These are phyloP conservation scores for Ruditapes philippinarum DNA, from an alignment of 1,140 invertebrate species.

Conservation along the genomic window DNA sequence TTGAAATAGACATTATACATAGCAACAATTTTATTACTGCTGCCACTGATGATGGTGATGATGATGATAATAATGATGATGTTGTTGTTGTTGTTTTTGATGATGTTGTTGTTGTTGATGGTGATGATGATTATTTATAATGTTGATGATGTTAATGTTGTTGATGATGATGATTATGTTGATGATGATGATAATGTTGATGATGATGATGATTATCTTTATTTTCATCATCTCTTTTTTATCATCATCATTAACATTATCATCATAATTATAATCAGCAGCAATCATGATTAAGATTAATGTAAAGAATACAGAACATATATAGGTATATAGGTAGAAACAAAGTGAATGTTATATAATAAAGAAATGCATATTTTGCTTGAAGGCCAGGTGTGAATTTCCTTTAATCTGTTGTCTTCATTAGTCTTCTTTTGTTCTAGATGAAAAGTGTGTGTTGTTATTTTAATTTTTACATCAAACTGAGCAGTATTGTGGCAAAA, in stretches of 20 bases:
- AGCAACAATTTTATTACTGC: too few species aligned
- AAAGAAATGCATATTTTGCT: background rate
- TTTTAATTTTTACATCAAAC: background rate
- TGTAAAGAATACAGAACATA: too few species aligned
- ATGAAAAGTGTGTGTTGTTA: background rate
- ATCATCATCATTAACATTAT: too few species aligned
- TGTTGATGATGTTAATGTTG: too few species aligned
- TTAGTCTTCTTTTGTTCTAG: constrained; percentile 21
- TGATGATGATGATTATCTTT: background rate
- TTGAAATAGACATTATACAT: too few species aligned
- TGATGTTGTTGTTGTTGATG: background rate
- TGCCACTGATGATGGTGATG: background rate
- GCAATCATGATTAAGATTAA: too few species aligned
- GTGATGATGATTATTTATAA: too few species aligned
- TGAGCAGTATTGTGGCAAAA: background rate
- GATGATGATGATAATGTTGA: constrained; percentile 5
- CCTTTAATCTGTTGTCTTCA: background rate
- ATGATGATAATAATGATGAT: background rate
- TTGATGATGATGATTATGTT: background rate
- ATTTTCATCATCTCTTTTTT: too few species aligned
- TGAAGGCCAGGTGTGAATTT: background rate
- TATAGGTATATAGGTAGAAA: background rate
- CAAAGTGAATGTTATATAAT: background rate
- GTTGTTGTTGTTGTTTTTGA: too few species aligned
- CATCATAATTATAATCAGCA: too few species aligned